Evolutionary conservation across 2,888 invertebrate genomes (phyloP).

Genomic region (Amorpha juglandis): DNA sequence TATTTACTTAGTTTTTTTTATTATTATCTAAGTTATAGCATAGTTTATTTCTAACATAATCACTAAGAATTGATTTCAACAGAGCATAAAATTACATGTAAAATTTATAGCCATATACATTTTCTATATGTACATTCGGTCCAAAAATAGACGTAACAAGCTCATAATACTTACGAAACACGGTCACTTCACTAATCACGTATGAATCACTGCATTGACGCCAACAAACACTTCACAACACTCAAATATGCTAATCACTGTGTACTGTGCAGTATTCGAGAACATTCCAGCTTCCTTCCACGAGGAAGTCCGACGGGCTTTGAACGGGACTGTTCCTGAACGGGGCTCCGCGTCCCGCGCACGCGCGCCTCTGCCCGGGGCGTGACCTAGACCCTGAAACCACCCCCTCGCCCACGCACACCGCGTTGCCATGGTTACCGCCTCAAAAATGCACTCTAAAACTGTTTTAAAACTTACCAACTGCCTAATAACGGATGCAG

Average conservation of each 20-base stretch:
- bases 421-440: slow-evolving; percentile 68
- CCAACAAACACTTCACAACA: slow-evolving; percentile 17
- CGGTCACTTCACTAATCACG: slow-evolving; percentile 17
- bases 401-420: slow-evolving; percentile 76
- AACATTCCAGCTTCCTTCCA: slow-evolving; percentile 45
- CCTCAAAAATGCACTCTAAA: slow-evolving; percentile 27
- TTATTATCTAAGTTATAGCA: too few relatives aligned
- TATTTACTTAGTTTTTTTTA: too few relatives aligned
- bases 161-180: slow-evolving; percentile 15
- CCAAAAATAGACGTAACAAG: slow-evolving; percentile 1
- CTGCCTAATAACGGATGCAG: background rate
- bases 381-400: slow-evolving; percentile 85
- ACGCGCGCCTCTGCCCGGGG: slow-evolving; percentile 68
- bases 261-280: slow-evolving; percentile 29
- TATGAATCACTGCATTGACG: slow-evolving; percentile 13
- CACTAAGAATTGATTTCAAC: background rate
- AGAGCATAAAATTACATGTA: background rate
- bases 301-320: slow-evolving; percentile 62
- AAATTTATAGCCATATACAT: background rate
- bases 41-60: background rate
- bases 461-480: slow-evolving; percentile 14
- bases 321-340: slow-evolving; percentile 59
- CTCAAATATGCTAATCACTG: slow-evolving; percentile 24
- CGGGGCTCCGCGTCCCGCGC: slow-evolving; percentile 62
- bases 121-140: background rate